Evolutionary conservation across 1,140 invertebrate genomes (phyloP).

Genomic region (Ditylenchus dipsaci): DNA sequence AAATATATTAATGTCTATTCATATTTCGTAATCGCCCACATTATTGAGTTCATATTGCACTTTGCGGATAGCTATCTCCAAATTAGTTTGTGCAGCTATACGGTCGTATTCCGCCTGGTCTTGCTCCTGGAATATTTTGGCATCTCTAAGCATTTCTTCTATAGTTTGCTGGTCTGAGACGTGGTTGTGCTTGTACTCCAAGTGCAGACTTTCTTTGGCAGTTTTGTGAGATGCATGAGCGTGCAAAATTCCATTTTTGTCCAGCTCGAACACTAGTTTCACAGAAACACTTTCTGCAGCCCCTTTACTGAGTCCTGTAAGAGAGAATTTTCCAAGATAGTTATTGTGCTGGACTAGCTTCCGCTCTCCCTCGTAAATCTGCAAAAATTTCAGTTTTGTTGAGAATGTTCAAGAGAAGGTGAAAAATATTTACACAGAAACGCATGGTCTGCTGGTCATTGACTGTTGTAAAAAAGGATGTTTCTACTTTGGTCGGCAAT

Average conservation of each 20-base stretch:
- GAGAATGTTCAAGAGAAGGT: neutral
- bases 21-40: neutral
- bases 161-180: neutral
- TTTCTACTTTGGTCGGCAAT: neutral
- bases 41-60: neutral
- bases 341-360: neutral
- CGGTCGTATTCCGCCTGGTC: neutral
- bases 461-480: neutral
- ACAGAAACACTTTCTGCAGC: neutral
- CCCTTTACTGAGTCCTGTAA: neutral
- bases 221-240: neutral
- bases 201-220: neutral
- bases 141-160: neutral
- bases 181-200: neutral
- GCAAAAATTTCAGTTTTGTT: neutral
- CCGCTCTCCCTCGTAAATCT: conserved; percentile 5
- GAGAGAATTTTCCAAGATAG: neutral
- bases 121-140: neutral
- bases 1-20: no score
- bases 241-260: conserved; percentile 6
- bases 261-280: neutral
- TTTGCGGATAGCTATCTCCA: neutral
- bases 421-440: neutral
- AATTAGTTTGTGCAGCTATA: neutral
- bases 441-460: neutral